Conservation (phyloP, 2,113 vertebrate species). For the Eudyptes chrysolophus region DNA sequence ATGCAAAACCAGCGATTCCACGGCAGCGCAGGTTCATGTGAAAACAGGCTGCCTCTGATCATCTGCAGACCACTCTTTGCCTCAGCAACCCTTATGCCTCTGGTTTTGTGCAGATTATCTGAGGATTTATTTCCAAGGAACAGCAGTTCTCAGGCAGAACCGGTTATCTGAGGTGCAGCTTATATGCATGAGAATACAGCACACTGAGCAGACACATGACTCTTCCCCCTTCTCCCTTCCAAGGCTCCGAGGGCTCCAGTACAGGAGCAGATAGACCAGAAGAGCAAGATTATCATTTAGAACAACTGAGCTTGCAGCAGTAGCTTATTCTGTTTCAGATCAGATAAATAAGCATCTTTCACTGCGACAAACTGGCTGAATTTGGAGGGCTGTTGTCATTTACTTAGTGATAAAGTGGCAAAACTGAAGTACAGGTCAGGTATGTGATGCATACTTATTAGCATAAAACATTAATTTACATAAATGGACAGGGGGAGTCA, state of each 20-base stretch:
- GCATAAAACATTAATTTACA: background rate
- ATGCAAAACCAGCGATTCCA: background rate
- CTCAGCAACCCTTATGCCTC: background rate
- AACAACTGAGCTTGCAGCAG: background rate
- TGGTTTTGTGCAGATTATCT: background rate
- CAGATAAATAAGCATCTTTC: background rate
- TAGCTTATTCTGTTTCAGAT: background rate
- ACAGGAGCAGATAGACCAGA: background rate
- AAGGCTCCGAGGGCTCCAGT: background rate
- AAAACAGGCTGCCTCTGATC: background rate
- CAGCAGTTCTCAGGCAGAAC: background rate
- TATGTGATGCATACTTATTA: background rate
- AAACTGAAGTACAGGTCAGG: background rate
- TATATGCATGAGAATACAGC: background rate
- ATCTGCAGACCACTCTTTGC: background rate
- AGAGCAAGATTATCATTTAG: background rate
- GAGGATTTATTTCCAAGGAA: background rate
- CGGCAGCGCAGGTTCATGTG: background rate
- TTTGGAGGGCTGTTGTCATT: background rate
- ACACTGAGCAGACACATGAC: background rate
- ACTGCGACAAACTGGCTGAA: fast-evolving
- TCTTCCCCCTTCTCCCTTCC: background rate
- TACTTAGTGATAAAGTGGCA: background rate
- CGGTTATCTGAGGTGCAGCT: background rate
- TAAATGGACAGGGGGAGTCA: background rate